Percentiles rank a stretch among this genome's conserved stretches.
Conservation (phyloP, 2,797 vertebrate genomes). For the Brachyrhaphis roseni region DNA sequence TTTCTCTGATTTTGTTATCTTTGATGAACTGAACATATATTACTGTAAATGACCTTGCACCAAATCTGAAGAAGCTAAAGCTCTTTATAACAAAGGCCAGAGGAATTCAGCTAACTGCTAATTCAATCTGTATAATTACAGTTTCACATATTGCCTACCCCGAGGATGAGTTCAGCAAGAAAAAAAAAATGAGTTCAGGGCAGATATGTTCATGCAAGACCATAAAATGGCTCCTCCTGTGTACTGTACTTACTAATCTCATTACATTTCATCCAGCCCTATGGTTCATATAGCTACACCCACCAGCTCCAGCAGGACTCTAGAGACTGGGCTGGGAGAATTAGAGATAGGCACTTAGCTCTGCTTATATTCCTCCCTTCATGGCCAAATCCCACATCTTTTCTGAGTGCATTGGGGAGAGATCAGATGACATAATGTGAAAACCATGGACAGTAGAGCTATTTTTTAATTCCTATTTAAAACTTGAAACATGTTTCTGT, state of each 20-base stretch:
- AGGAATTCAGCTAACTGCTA: constrained; percentile 8
- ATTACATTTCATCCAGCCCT: constrained; percentile 67
- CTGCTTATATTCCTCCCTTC: constrained; percentile 49
- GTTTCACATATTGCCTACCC: constrained; percentile 23
- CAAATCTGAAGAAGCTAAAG: not conserved
- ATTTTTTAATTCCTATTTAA: constrained; percentile 37
- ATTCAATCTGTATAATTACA: constrained; percentile 32
- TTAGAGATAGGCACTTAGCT: constrained; percentile 71
- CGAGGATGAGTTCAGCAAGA: constrained; percentile 38
- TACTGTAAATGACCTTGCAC: constrained; percentile 8
- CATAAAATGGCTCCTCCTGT: constrained; percentile 61
- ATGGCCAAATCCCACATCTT: constrained; percentile 51
- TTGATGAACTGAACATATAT: not conserved
- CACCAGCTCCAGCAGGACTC: constrained; percentile 58
- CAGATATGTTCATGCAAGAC: constrained; percentile 47
- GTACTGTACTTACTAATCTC: constrained; percentile 69
- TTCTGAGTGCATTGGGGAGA: constrained; percentile 45
- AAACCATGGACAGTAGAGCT: constrained; percentile 18
- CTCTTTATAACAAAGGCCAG: constrained; percentile 19
- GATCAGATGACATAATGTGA: constrained; percentile 58
- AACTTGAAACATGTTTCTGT: constrained; percentile 25
- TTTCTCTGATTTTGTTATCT: not conserved
- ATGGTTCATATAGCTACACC: constrained; percentile 58
- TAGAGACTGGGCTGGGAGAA: constrained; percentile 64
- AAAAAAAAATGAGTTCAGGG: constrained; percentile 26